A percentile compares a stretch with the other conserved stretches of the same genome.
Evolutionary conservation across 2,113 vertebrate genomes (phyloP).

Genomic region (Leptodactylus fuscus): DNA sequence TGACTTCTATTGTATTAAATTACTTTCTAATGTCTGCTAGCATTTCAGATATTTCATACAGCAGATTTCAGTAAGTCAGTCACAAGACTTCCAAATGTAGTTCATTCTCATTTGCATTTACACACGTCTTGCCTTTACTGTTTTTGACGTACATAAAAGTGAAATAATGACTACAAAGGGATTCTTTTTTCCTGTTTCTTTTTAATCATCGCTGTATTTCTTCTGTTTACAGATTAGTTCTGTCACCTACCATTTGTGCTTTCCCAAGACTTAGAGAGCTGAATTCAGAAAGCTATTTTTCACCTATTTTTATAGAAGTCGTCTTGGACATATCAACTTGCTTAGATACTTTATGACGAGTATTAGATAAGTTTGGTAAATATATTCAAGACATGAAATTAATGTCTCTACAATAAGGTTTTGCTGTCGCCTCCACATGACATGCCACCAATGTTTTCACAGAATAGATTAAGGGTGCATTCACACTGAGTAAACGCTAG

Average conservation of each 20-base stretch:
- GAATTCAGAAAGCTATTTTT: constrained; percentile 4
- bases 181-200: constrained; percentile 3
- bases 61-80: constrained; percentile 34
- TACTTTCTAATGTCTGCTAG: constrained; percentile 47
- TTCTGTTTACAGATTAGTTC: constrained; percentile 32
- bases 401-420: neutral
- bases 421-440: neutral
- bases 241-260: constrained; percentile 19
- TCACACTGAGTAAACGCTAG: no score
- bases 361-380: neutral
- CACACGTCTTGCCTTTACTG: constrained; percentile 26
- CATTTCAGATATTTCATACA: constrained; percentile 32
- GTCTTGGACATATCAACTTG: neutral
- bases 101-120: constrained; percentile 38
- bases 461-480: neutral
- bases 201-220: constrained; percentile 32
- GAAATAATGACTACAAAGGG: constrained; percentile 41
- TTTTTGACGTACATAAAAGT: constrained; percentile 36
- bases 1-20: constrained; percentile 54
- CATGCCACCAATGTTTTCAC: neutral
- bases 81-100: constrained; percentile 36
- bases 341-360: neutral
- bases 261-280: neutral
- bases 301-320: neutral
- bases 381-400: neutral